Percentiles rank a stretch among this genome's conserved stretches.
These are phyloP conservation scores for Turritopsis rubra DNA, from an alignment of 30 jellyfish, hydroid and myxozoan species.

Conservation along the genomic window DNA sequence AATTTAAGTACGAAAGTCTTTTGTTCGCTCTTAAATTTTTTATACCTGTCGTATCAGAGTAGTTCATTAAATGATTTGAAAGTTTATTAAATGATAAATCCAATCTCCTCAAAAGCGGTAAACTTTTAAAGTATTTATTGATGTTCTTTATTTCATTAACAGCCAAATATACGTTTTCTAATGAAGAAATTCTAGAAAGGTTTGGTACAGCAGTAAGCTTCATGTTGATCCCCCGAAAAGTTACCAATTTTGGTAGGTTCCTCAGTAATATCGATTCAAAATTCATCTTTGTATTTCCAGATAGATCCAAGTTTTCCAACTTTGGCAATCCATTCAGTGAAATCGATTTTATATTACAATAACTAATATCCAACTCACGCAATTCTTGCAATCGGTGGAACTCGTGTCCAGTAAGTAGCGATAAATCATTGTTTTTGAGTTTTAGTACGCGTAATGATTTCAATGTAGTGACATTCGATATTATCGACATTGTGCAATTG, in stretches of 20 bases:
- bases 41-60: neutral
- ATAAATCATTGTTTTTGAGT: neutral
- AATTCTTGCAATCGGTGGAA: neutral
- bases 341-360: neutral
- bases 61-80: neutral
- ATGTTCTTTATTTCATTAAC: neutral
- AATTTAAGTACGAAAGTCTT: neutral
- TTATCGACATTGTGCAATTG: neutral
- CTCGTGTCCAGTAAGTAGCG: neutral
- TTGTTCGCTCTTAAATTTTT: neutral
- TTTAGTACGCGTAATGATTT: neutral
- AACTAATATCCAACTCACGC: neutral
- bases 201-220: neutral
- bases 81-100: neutral
- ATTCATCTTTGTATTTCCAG: neutral
- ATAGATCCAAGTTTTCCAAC: neutral
- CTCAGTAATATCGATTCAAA: neutral
- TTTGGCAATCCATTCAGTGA: neutral
- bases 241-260: neutral
- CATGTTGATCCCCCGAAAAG: neutral
- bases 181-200: neutral
- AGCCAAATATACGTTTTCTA: neutral
- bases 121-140: neutral
- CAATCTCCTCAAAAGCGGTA: neutral
- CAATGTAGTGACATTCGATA: neutral